Conservation (phyloP, 1,140 invertebrate genomes). For the Calliphora vicina region DNA sequence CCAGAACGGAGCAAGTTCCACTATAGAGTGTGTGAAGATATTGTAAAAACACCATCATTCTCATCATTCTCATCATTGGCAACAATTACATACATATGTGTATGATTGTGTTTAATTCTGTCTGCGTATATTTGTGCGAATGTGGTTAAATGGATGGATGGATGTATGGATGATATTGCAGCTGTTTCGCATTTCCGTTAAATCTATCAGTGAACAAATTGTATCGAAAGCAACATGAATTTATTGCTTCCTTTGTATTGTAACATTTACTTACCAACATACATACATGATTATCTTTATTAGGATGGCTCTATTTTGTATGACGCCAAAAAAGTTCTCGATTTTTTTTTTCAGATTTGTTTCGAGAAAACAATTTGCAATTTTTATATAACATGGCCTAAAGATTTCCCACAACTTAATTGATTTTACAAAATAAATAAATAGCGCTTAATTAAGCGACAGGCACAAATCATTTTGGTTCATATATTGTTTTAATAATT, state of each 20-base stretch:
- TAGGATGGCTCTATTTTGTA: not conserved
- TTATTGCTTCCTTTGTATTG: conserved; percentile 21
- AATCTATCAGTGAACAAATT: conserved; percentile 32
- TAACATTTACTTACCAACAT: not conserved
- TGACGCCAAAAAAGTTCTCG: no score
- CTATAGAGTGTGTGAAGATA: not conserved
- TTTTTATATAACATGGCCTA: no score
- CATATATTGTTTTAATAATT: no score
- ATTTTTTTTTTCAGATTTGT: no score
- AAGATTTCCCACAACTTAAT: no score
- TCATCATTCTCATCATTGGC: no score
- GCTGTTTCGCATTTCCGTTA: conserved; percentile 31
- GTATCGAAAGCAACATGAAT: conserved; percentile 17
- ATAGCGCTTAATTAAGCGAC: no score
- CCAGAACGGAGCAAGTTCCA: not conserved
- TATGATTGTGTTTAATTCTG: not conserved
- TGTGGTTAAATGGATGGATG: not conserved
- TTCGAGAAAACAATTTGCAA: no score
- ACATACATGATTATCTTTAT: not conserved
- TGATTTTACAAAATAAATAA: no score
- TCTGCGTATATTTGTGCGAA: not conserved
- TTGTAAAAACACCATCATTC: not conserved
- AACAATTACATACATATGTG: not conserved
- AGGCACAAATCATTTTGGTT: no score
- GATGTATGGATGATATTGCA: conserved; percentile 1